A percentile compares a stretch with the other conserved stretches of the same genome.
These are phyloP conservation scores for Microcebus jonahi DNA, from an alignment of 2,113 vertebrate genomes.

Conservation along the genomic window DNA sequence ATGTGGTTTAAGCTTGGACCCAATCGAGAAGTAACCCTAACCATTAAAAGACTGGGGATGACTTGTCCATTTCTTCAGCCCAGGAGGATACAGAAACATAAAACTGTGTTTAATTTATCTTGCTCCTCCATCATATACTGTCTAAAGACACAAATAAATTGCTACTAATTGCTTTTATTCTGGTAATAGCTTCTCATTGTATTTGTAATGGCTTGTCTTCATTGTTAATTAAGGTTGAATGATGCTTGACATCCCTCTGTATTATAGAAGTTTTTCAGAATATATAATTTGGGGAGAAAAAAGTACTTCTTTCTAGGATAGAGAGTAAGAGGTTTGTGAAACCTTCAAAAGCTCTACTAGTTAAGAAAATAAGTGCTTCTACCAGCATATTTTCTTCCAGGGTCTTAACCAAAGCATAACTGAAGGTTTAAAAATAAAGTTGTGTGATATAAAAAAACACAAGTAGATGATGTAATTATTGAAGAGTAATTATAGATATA, in stretches of 20 bases:
- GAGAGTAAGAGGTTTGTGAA: neutral
- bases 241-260: neutral
- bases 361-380: conserved; percentile 56
- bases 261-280: neutral
- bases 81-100: neutral
- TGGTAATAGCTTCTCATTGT: neutral
- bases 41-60: neutral
- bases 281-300: neutral
- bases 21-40: neutral
- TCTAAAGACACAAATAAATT: neutral
- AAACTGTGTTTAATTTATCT: neutral
- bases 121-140: no score
- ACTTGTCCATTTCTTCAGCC: accelerated
- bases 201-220: neutral
- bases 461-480: conserved; percentile 30
- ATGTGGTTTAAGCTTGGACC: neutral
- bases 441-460: conserved; percentile 26
- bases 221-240: neutral
- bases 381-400: conserved; percentile 30
- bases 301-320: neutral
- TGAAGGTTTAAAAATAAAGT: conserved; percentile 66
- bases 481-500: neutral
- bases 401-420: conserved; percentile 49
- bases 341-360: conserved; percentile 13
- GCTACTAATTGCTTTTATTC: neutral